Evolutionary conservation across 2,113 vertebrate species (phyloP).

Genomic region (Takifugu bimaculatus): DNA sequence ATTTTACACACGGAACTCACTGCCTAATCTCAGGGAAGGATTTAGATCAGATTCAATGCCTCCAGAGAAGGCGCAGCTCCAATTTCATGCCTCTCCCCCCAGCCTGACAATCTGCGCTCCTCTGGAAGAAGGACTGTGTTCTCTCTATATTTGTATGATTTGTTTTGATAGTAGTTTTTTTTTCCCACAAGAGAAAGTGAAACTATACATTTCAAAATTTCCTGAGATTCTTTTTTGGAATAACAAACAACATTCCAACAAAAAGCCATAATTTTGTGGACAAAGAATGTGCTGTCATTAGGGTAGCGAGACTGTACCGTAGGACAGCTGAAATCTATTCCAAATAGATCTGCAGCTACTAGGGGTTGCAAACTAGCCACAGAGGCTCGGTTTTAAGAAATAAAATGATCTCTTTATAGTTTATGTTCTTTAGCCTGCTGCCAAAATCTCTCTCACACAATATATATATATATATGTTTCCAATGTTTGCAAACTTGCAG

Average conservation of each 20-base stretch:
- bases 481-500: no score
- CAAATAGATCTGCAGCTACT: constrained; percentile 8
- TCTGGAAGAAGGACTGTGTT: constrained; percentile 46
- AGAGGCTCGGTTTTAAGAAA: background rate
- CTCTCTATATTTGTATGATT: constrained; percentile 21
- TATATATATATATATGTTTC: no score
- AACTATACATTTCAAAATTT: constrained; percentile 14
- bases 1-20: constrained; percentile 66
- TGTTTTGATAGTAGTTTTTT: background rate
- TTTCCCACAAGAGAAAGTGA: background rate
- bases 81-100: constrained; percentile 30
- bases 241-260: constrained; percentile 61
- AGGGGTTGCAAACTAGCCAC: constrained; percentile 7
- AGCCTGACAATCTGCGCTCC: constrained; percentile 48
- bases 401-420: background rate
- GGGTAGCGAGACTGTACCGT: constrained; percentile 6
- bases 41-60: constrained; percentile 61
- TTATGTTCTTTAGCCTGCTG: background rate
- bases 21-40: constrained; percentile 77
- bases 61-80: constrained; percentile 44
- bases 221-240: constrained; percentile 37
- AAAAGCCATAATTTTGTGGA: constrained; percentile 58
- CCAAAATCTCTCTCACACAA: background rate
- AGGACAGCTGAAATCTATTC: constrained; percentile 11
- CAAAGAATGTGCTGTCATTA: constrained; percentile 13